phyloP scores from a whole-genome alignment of 2,797 vertebrate genomes.

The Lophotriccus pileatus region DNA sequence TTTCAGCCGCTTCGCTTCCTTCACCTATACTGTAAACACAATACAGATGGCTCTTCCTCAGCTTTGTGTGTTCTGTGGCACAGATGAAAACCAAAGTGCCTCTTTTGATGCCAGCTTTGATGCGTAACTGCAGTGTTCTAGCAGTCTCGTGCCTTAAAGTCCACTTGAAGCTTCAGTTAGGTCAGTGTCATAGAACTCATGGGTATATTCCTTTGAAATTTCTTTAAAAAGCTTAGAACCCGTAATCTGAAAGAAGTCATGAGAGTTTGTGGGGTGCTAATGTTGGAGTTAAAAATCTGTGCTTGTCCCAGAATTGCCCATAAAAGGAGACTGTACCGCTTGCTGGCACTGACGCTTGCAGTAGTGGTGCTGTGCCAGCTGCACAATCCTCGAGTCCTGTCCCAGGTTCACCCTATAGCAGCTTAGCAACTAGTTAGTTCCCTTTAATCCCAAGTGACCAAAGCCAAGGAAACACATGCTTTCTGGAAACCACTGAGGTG shows the following conservation, averaged over 20 bases:
- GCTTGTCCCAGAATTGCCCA: neutral
- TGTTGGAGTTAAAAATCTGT: neutral
- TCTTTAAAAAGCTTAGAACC: neutral
- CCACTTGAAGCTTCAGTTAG: neutral
- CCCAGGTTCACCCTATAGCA: neutral
- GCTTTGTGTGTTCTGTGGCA: neutral
- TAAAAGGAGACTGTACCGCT: neutral
- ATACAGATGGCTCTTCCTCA: neutral
- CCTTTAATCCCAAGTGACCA: neutral
- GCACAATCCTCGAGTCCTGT: neutral
- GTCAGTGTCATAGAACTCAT: neutral
- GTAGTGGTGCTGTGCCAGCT: neutral
- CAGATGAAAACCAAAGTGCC: neutral
- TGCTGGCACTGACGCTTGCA: neutral
- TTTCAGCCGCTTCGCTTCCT: neutral
- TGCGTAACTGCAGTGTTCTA: neutral
- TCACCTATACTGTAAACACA: neutral
- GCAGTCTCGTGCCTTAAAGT: neutral
- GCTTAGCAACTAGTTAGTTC: neutral
- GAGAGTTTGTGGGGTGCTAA: neutral
- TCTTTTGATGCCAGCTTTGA: fast-evolving
- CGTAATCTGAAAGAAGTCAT: neutral
- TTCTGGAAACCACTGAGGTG: neutral
- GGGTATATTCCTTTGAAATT: neutral
- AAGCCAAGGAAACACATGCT: neutral